Conservation (phyloP, 2,888 invertebrate genomes). For the Trichopoda pennipes region DNA sequence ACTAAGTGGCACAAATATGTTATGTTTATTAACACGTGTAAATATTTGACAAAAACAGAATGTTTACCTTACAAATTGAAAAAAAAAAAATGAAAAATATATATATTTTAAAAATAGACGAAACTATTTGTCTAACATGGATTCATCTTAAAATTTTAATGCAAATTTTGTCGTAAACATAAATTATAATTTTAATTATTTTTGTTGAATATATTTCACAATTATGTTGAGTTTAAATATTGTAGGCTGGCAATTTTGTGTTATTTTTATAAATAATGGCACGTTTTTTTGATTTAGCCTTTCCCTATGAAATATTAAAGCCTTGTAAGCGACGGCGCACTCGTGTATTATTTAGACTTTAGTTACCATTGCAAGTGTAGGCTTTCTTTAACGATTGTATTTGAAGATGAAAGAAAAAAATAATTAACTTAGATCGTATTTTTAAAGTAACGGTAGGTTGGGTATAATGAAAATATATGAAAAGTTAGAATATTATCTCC, state of each 20-base stretch:
- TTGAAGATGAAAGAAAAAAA: too few relatives aligned
- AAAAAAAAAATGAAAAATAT: background rate
- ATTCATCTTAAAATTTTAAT: conserved; percentile 1
- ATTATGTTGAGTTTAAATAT: background rate
- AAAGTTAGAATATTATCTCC: too few relatives aligned
- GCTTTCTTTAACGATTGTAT: too few relatives aligned
- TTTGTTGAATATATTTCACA: background rate
- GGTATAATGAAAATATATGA: too few relatives aligned
- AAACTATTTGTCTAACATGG: background rate
- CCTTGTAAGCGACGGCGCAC: background rate
- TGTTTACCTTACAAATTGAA: background rate
- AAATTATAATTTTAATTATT: background rate
- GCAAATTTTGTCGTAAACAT: background rate
- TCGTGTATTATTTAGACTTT: too few relatives aligned
- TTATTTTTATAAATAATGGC: background rate
- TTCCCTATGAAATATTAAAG: background rate
- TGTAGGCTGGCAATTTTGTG: conserved; percentile 14
- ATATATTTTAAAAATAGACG: background rate
- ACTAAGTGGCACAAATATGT: background rate
- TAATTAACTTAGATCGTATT: too few relatives aligned
- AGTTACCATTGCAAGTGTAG: too few relatives aligned
- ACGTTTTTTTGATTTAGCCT: background rate
- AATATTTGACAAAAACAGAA: background rate
- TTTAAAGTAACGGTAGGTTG: too few relatives aligned
- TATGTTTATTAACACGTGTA: background rate